These are phyloP conservation scores for Melanerpes aurifrons DNA, from an alignment of 2,113 vertebrate species.

Conservation along the genomic window DNA sequence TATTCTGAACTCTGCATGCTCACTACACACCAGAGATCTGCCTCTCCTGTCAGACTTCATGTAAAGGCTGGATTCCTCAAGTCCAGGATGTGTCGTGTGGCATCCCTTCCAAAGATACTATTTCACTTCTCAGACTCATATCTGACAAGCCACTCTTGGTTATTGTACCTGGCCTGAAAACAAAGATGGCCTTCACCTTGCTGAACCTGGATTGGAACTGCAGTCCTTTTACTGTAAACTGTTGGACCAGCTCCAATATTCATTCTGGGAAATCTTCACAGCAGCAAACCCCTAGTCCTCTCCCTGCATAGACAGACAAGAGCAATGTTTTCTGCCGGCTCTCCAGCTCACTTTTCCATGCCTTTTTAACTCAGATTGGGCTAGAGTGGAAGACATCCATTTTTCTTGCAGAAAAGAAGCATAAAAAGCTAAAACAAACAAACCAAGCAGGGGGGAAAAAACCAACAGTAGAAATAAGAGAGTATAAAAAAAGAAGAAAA, in stretches of 20 bases:
- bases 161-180: neutral
- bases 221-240: constrained; percentile 50
- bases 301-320: neutral
- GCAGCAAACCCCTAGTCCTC: neutral
- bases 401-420: neutral
- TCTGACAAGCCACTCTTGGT: neutral
- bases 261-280: constrained; percentile 45
- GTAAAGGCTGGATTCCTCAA: neutral
- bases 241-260: constrained; percentile 37
- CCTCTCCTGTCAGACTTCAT: neutral
- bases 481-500: neutral
- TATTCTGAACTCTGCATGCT: neutral
- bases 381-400: neutral
- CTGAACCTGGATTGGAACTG: constrained; percentile 30
- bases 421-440: neutral
- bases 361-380: neutral
- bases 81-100: neutral
- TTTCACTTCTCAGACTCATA: neutral
- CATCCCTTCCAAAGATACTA: neutral
- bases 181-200: neutral
- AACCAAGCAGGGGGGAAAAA: neutral
- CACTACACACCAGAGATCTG: neutral
- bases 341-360: neutral
- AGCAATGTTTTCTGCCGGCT: neutral
- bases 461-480: neutral